Base-by-base conservation (phyloP, 2,113 vertebrate species). In the Neotragus moschatus region DNA sequence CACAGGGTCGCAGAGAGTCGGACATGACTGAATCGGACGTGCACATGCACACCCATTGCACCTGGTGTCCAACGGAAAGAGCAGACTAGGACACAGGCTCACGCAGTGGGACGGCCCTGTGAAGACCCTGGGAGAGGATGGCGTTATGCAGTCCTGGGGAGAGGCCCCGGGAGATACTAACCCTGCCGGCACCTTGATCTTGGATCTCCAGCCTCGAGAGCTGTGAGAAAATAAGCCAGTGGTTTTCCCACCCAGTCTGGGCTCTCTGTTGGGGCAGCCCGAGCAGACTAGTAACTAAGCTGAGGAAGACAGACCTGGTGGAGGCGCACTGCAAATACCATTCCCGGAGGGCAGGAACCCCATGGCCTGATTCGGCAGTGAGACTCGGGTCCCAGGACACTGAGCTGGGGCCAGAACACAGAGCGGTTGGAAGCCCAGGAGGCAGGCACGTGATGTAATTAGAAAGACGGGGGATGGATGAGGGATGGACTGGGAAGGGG, bases 21-120 rank as follows among this genome's bases (percentile, higher is more conserved):
- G 70, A 75, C 70, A 75, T 0, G 1, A 43, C 70, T 26, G 23
- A 75, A 70, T 12, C 3, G 6, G 14, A 36, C 43, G 70, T 43
- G 23, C 39, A 43, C 66, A 39, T 0, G 0, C 2, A 3, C 6
- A 25, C 3, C 4, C 28, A 10, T 2, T 58, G 39, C 21, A 75
- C 13, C 26, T 73, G 17, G 36, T 11, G 51, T 58, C 17, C 70
- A 45, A 58, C 30, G 77, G 63, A 25, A 70, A 13, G 47, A 70
- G 19, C 9, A 53, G 61, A 17, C 15, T n/a, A 25, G 87, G 36
- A 77, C 28, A 45, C 17, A 23, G 26, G 8, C n/a, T 10, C 16
- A 17, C 8, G 1, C 7, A 15, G 51, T 1, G 19, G 88, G 36
- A 45, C 1, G 7, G 30, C 4, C 36, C 19, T 28, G 36, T 14